Base-by-base conservation (phyloP, 1,140 invertebrate species). In the Pachyrhynchus sulphureomaculatus region DNA sequence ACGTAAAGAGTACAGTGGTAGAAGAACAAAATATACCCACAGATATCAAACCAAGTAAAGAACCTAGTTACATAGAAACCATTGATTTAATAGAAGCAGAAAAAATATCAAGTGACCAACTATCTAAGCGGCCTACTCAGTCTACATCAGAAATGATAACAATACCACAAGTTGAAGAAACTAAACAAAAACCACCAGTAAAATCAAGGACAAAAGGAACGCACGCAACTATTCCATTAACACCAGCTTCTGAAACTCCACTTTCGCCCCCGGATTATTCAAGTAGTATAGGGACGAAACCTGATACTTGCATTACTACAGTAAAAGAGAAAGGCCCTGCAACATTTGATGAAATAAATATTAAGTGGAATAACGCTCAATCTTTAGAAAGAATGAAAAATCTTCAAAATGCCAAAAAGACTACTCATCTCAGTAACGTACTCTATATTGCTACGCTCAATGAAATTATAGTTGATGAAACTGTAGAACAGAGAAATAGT, bases 381-480 rank as follows among this genome's bases (percentile, higher is more conserved):
- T 66, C 74, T 4, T 62, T 76, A 13, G 81, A 85, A 48, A 80
- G 84, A 62, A 76, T 83, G 23, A 81, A 80, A 62, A 80, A 80
- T 69, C 69, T 81, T 10, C 77, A 81, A 58, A 81, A 81, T 58
- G 76, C 77, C 9, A 72, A 73, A 6, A 78, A 80, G 58, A 75
- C 77, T 1, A 82, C 77, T 49, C 77, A 80, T 62, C 66, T 83
- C 10, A 79, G 77, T 13, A 82, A 84, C 67, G 78, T 86, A 1
- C 70, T 88, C 10, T 83, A 84, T 51, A 76, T 87, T 15, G 82
- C 83, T 2, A 82, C 81, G 0, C 55, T 87, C 0, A 80, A 82
- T 9, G 79, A 86, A 62, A 72, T 78, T 13, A 75, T 81, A 1
- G 76, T 76, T 0, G 78, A 84, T n/a, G 79, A 81, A 55, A 76